phyloP scores from a whole-genome alignment of 2,113 vertebrate genomes.

The Cardinalis cardinalis region DNA sequence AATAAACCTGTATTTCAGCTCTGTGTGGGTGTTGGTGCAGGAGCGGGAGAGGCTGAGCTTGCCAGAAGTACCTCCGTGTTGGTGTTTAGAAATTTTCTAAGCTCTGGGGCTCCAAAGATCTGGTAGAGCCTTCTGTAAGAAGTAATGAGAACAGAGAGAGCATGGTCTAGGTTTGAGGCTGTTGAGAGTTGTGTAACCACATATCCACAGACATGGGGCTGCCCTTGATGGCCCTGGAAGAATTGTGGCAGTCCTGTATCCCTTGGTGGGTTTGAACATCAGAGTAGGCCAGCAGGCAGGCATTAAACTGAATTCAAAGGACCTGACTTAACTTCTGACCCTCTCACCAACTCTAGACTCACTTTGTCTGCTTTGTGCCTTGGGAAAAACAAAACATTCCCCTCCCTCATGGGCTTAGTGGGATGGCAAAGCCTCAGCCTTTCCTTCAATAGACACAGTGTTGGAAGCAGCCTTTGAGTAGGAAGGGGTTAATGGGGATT shows the following conservation, averaged over 20 bases:
- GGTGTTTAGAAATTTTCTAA: not conserved
- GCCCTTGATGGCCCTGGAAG: not conserved
- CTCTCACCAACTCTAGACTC: not conserved
- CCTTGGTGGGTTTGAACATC: not conserved
- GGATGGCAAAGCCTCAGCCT: not conserved
- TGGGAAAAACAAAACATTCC: not conserved
- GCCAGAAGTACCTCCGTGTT: not conserved
- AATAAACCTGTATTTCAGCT: not conserved
- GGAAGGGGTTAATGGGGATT: conserved; percentile 21
- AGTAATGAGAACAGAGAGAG: not conserved
- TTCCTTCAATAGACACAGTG: not conserved
- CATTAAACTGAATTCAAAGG: not conserved
- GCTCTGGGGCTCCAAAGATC: not conserved
- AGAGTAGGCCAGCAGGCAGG: not conserved
- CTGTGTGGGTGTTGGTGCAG: not conserved
- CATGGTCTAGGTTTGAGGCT: not conserved
- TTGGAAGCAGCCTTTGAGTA: not conserved
- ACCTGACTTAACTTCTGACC: not conserved
- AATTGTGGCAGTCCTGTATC: not conserved
- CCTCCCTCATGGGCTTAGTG: not conserved
- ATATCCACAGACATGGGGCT: not conserved
- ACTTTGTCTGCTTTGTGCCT: not conserved
- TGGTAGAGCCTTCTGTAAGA: not conserved
- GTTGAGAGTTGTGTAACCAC: not conserved
- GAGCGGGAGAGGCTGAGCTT: not conserved